These are phyloP conservation scores for Forbesichthys papilliferus DNA, from an alignment of 2,113 vertebrate genomes.

Conservation along the genomic window DNA sequence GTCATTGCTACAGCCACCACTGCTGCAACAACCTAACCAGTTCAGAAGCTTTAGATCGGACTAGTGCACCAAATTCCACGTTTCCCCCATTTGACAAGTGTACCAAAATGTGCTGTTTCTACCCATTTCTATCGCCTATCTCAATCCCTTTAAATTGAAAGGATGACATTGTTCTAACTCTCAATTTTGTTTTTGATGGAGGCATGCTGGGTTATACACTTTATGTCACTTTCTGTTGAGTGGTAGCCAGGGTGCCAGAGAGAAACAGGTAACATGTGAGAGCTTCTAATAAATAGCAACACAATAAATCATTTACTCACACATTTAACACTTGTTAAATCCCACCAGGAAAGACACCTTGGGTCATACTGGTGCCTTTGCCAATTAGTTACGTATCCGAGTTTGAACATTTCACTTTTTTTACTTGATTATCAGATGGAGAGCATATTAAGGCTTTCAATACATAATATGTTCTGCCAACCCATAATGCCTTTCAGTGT, in stretches of 20 bases:
- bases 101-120: slow-evolving; percentile 15
- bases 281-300: neutral
- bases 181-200: slow-evolving; percentile 7
- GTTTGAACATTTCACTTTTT: slow-evolving; percentile 20
- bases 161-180: slow-evolving; percentile 3
- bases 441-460: slow-evolving; percentile 63
- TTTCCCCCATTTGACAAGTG: slow-evolving; percentile 32
- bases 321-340: neutral
- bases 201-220: neutral
- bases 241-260: slow-evolving; percentile 1
- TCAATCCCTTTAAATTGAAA: slow-evolving; percentile 8
- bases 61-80: slow-evolving; percentile 57
- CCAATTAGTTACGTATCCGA: neutral
- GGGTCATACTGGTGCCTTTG: neutral
- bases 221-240: neutral
- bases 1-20: slow-evolving; percentile 17
- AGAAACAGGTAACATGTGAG: neutral
- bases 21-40: slow-evolving; percentile 46
- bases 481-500: too few relatives aligned
- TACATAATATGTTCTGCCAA: slow-evolving; percentile 62
- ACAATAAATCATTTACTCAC: neutral
- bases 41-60: slow-evolving; percentile 29
- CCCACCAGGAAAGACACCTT: neutral
- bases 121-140: slow-evolving; percentile 10
- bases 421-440: neutral